Percentiles rank a stretch among this genome's conserved stretches.
Conservation (phyloP, 2,888 invertebrate species). For the Encarsia formosa region DNA sequence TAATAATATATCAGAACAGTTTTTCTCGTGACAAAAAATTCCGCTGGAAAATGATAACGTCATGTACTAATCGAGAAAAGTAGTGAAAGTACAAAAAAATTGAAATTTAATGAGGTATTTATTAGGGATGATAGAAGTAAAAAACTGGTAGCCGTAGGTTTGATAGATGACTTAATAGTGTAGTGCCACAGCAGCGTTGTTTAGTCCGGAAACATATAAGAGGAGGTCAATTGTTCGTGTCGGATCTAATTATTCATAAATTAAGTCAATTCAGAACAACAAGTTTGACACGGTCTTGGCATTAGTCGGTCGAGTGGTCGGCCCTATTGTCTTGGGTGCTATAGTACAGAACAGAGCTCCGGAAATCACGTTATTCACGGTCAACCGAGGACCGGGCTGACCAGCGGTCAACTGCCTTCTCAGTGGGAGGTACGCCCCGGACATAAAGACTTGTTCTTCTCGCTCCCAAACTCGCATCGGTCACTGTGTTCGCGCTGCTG, state of each 20-base stretch:
- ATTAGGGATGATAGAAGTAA: too few species aligned
- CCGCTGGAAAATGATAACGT: too few species aligned
- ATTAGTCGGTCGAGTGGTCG: conserved; percentile 18
- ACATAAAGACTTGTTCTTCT: conserved; percentile 18
- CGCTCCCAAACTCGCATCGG: conserved; percentile 34
- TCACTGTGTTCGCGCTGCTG: too few species aligned
- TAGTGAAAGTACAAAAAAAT: too few species aligned
- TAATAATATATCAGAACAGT: too few species aligned
- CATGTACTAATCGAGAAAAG: too few species aligned
- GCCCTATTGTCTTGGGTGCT: conserved; percentile 10
- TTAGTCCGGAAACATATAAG: neutral
- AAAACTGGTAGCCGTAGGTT: too few species aligned
- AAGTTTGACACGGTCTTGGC: conserved; percentile 15
- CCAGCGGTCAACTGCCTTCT: conserved; percentile 46
- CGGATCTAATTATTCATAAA: conserved; percentile 24
- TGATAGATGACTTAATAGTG: conserved; percentile 14
- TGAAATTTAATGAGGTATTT: too few species aligned
- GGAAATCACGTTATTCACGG: conserved; percentile 45
- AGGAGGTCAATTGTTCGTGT: conserved; percentile 16
- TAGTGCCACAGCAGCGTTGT: neutral
- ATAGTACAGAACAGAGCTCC: too few species aligned
- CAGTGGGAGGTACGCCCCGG: conserved; percentile 43
- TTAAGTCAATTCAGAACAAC: conserved; percentile 18
- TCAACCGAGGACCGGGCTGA: conserved; percentile 42
- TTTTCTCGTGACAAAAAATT: too few species aligned